Conservation (phyloP, 2,113 vertebrate genomes). For the Ciconia maguari region DNA sequence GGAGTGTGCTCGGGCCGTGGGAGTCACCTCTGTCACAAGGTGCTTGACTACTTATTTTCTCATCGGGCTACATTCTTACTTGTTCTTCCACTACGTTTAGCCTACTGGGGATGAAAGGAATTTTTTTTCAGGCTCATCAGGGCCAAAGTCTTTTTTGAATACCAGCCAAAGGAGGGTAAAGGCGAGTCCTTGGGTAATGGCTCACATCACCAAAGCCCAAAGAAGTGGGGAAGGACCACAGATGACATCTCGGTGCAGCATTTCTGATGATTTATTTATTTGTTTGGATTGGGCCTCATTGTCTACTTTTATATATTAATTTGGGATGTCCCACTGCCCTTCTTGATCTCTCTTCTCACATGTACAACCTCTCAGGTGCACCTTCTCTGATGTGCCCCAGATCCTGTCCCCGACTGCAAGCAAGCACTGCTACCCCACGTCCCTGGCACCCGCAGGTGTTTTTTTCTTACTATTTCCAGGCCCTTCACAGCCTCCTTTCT, state of each 20-base stretch:
- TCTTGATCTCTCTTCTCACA: not conserved
- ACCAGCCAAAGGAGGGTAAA: not conserved
- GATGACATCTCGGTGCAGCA: not conserved
- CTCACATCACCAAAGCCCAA: not conserved
- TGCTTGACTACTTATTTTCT: not conserved
- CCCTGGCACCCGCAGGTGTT: too few species aligned
- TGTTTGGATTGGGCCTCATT: not conserved
- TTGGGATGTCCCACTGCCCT: not conserved
- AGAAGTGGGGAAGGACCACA: not conserved
- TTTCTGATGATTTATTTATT: not conserved
- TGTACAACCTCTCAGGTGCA: fast-evolving
- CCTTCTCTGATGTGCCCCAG: not conserved
- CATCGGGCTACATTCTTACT: not conserved
- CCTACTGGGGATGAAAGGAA: not conserved
- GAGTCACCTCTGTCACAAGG: not conserved
- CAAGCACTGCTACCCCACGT: fast-evolving
- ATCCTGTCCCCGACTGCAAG: not conserved
- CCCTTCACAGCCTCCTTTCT: not conserved
- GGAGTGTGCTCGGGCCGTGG: not conserved
- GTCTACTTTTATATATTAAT: not conserved
- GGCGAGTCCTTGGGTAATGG: not conserved
- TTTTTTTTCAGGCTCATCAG: not conserved
- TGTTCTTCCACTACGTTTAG: not conserved
- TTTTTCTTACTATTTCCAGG: not conserved
- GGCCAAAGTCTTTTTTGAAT: not conserved